phyloP scores from a whole-genome alignment of 2,888 invertebrate species.

The Callyntrura guangdongensis region DNA sequence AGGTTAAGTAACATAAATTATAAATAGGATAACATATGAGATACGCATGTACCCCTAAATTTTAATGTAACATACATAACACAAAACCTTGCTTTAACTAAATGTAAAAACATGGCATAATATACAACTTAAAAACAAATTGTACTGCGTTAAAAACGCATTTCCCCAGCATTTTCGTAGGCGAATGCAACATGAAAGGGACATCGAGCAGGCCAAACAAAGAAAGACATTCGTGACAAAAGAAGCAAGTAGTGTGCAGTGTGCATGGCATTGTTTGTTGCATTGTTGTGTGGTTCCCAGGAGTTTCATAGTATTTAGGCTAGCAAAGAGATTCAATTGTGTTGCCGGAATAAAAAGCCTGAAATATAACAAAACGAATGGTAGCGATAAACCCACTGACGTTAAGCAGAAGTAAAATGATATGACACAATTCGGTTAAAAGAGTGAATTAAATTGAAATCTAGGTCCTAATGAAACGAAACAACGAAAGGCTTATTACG shows the following conservation, averaged over 20 bases:
- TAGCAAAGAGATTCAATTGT: slow-evolving; percentile 71
- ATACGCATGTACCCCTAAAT: slow-evolving; percentile 5
- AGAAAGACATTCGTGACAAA: slow-evolving; percentile 40
- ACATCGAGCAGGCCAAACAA: neutral
- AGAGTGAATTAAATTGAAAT: neutral
- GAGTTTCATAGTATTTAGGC: slow-evolving; percentile 16
- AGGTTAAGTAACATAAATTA: neutral
- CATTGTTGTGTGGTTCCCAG: slow-evolving; percentile 57
- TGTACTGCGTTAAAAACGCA: neutral
- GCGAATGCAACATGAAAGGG: slow-evolving; percentile 3
- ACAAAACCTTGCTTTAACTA: slow-evolving; percentile 4
- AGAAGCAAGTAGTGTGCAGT: slow-evolving; percentile 48
- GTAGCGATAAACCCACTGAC: slow-evolving; percentile 25
- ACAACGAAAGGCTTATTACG: neutral
- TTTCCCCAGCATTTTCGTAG: neutral
- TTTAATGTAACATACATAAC: slow-evolving; percentile 11
- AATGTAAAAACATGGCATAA: neutral
- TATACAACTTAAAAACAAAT: neutral
- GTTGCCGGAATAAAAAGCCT: slow-evolving; percentile 71
- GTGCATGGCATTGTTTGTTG: slow-evolving; percentile 47
- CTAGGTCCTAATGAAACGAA: neutral
- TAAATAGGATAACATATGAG: slow-evolving; percentile 21
- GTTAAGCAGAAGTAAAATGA: slow-evolving; percentile 24
- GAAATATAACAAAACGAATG: slow-evolving; percentile 65
- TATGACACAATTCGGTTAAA: neutral